Evolutionary conservation across 2,888 invertebrate species (phyloP).

Genomic region (Drosophila anceps): DNA sequence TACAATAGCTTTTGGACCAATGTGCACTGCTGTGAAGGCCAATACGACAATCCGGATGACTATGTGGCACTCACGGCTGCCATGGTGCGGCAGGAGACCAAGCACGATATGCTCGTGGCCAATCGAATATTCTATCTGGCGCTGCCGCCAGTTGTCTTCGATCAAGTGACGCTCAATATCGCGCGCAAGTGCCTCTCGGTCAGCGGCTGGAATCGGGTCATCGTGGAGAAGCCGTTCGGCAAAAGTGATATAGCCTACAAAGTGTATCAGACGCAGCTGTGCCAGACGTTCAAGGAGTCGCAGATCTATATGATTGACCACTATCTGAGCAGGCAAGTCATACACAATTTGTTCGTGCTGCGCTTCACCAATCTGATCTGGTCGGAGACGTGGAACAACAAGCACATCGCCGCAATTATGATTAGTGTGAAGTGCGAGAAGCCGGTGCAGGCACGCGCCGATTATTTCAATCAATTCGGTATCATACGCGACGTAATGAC

Average conservation of each 20-base stretch:
- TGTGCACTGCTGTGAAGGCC: slow-evolving; percentile 53
- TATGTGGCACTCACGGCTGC: slow-evolving; percentile 28
- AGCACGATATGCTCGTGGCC: slow-evolving; percentile 45
- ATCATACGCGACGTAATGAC: slow-evolving; percentile 69
- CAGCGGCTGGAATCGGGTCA: slow-evolving; percentile 59
- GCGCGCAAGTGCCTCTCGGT: slow-evolving; percentile 52
- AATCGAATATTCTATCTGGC: slow-evolving; percentile 70
- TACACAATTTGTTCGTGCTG: slow-evolving; percentile 61
- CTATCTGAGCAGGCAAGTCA: slow-evolving; percentile 53
- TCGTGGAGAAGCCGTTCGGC: slow-evolving; percentile 69
- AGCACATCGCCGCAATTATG: slow-evolving; percentile 64
- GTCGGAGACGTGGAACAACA: slow-evolving; percentile 62
- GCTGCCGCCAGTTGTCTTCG: slow-evolving; percentile 57
- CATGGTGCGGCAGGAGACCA: slow-evolving; percentile 58
- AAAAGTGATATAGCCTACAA: slow-evolving; percentile 52
- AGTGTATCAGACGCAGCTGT: slow-evolving; percentile 55
- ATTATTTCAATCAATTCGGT: slow-evolving; percentile 65
- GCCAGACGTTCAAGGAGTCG: slow-evolving; percentile 63
- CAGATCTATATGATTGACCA: slow-evolving; percentile 73
- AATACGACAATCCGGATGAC: slow-evolving; percentile 49
- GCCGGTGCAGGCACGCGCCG: slow-evolving; percentile 54
- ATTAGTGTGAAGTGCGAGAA: slow-evolving; percentile 57
- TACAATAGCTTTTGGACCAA: slow-evolving; percentile 66
- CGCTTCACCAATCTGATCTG: slow-evolving; percentile 65
- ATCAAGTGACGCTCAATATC: slow-evolving; percentile 51